Base-by-base conservation (phyloP, 2,888 invertebrate species). In the Agrilus mali region DNA sequence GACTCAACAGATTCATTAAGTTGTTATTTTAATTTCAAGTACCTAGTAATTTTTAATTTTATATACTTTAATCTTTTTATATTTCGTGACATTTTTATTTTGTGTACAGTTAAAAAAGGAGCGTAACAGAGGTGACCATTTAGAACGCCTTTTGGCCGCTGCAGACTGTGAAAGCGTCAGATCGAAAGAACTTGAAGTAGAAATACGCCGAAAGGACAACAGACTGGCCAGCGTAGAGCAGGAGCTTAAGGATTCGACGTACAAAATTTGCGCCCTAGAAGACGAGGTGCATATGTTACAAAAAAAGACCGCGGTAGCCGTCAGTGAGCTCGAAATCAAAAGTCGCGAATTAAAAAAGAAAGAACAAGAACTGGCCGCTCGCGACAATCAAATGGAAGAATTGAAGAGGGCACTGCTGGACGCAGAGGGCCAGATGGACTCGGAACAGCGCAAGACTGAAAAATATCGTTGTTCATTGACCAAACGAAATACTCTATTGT, bases 401-500 rank as follows among this genome's bases (percentile, higher is more conserved):
- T 37, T 61, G 41, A 52, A 55, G 20, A 52, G 54, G 31, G 41
- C 53, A 22, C 47, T 56, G 10, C 48, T 55, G 34, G 58, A 57
- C 17, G 47, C 57, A 33, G 47, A 49, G 36, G 46, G 50, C 2
- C 52, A 62, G 32, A 59, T 63, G 15, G 70, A 71, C 33, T 68
- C 68, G 47, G 62, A 69, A 38, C 68, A 68, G 50, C 66, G 66
- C 44, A 69, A 70, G 50, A 60, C 69, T 6, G 68, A 69, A 42
- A 67, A 67, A 42, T 58, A 70, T 34, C 63, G 67, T 44, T 42
- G 55, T 14, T 63, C 70, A 0, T 52, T 71, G 15, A 62, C 65
- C 48, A 57, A 66, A 10, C 60, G 66, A 42, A 70, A 72, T 50
- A 64, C 65, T 33, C 66, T 66, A 41, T 60, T 69, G 15, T 59